Conservation (phyloP, 30 jellyfish, hydroid and myxozoan genomes). For the Morbakka virulenta region DNA sequence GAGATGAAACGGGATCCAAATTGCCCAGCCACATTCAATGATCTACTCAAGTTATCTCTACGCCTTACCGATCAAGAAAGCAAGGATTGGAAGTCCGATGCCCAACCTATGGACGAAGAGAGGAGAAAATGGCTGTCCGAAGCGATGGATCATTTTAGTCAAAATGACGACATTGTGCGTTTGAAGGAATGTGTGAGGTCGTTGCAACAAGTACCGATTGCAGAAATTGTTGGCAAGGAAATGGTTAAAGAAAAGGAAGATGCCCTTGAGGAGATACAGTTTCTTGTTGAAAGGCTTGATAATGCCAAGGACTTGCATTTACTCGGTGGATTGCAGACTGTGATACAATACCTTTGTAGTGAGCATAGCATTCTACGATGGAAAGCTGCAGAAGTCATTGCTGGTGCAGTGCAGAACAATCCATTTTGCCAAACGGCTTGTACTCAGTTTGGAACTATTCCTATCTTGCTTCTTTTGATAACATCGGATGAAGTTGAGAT, state of each 20-base stretch:
- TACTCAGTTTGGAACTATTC: constrained; percentile 32
- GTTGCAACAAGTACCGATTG: neutral
- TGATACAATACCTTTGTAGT: constrained; percentile 39
- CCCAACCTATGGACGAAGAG: constrained; percentile 52
- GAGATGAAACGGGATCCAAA: too few species aligned
- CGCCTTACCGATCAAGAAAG: constrained; percentile 68
- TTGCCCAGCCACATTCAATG: constrained; percentile 26
- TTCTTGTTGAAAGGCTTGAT: constrained; percentile 50
- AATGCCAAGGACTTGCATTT: constrained; percentile 64
- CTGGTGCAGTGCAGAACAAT: constrained; percentile 71
- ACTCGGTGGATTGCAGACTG: constrained; percentile 57
- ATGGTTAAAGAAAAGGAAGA: constrained; percentile 22
- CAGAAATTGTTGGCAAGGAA: constrained; percentile 14
- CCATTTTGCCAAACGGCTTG: constrained; percentile 69
- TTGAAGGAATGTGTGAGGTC: constrained; percentile 37
- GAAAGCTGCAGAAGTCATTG: constrained; percentile 85
- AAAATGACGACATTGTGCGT: constrained; percentile 51
- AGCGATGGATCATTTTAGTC: constrained; percentile 46
- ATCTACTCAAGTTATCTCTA: constrained; percentile 54
- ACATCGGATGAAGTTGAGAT: constrained; percentile 39
- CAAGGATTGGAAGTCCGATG: constrained; percentile 34
- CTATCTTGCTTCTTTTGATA: constrained; percentile 12
- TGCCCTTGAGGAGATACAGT: constrained; percentile 45
- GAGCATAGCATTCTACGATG: constrained; percentile 62
- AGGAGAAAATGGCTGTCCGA: constrained; percentile 63